Evolutionary conservation across 2,888 invertebrate species (phyloP).

Genomic region (Portevinia maculata): DNA sequence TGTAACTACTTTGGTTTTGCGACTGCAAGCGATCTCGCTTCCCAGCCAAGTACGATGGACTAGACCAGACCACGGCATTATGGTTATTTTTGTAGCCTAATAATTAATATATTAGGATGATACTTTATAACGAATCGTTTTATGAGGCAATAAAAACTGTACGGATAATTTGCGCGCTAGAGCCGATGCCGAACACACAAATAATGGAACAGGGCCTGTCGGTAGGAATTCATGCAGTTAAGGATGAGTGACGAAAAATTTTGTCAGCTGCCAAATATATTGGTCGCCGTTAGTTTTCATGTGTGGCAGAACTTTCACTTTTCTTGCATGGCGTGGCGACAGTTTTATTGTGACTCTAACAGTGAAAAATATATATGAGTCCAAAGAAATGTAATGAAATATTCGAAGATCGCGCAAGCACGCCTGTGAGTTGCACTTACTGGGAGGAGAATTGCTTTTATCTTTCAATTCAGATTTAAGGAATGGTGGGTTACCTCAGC

Average conservation of each 20-base stretch:
- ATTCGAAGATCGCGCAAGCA: too few relatives aligned
- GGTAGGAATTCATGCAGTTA: slow-evolving; percentile 47
- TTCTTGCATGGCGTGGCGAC: slow-evolving; percentile 5
- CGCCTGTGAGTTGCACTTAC: too few relatives aligned
- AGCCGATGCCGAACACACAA: slow-evolving; percentile 22
- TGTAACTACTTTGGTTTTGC: slow-evolving; percentile 7
- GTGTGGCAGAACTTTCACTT: slow-evolving; percentile 14
- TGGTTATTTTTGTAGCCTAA: slow-evolving; percentile 49
- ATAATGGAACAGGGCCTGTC: slow-evolving; percentile 33
- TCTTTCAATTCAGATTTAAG: too few relatives aligned
- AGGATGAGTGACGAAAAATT: slow-evolving; percentile 71
- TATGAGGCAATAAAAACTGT: slow-evolving; percentile 63
- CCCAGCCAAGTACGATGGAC: slow-evolving; percentile 12
- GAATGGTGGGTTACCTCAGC: too few relatives aligned
- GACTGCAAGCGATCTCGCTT: slow-evolving; percentile 32
- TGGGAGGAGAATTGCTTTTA: too few relatives aligned
- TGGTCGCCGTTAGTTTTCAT: slow-evolving; percentile 28
- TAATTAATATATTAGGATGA: slow-evolving; percentile 58
- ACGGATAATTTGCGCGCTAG: slow-evolving; percentile 42
- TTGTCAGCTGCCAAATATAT: slow-evolving; percentile 68
- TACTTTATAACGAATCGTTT: slow-evolving; percentile 63
- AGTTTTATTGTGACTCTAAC: slow-evolving; percentile 34
- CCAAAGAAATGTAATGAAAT: too few relatives aligned
- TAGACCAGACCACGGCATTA: not conserved
- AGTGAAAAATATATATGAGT: not conserved